Conservation (phyloP, 2,113 vertebrate species). For the Paralichthys olivaceus region DNA sequence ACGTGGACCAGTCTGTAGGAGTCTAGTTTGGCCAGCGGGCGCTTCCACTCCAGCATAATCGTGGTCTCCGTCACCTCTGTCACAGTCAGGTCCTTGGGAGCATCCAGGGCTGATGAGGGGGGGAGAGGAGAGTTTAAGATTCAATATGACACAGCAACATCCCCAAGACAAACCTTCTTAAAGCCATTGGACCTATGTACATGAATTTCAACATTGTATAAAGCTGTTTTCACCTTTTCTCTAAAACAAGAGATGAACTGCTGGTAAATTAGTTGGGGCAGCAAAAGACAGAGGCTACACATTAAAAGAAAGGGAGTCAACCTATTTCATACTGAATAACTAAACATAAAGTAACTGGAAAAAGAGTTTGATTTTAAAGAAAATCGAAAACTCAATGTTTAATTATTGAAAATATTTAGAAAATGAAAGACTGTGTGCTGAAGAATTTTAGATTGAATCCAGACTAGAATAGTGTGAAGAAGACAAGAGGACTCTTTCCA, state of each 20-base stretch:
- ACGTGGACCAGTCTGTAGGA: conserved; percentile 85
- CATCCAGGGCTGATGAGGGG: conserved; percentile 86
- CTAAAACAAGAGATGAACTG: too few species aligned
- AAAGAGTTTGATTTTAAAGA: too few species aligned
- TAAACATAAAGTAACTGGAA: too few species aligned
- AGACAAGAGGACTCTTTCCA: not conserved
- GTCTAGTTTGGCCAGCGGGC: conserved; percentile 90
- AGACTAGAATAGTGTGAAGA: not conserved
- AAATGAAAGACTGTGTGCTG: not conserved
- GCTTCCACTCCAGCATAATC: conserved; percentile 87
- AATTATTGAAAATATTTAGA: too few species aligned
- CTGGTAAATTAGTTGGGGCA: too few species aligned
- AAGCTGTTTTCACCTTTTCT: too few species aligned
- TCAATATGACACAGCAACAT: not conserved
- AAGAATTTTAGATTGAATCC: not conserved
- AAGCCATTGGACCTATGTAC: too few species aligned
- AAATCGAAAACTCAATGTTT: too few species aligned
- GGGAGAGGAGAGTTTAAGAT: not conserved
- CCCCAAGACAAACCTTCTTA: not conserved
- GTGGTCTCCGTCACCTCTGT: conserved; percentile 86
- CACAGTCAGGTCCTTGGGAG: conserved; percentile 89
- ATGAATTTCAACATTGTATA: too few species aligned
- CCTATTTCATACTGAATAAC: too few species aligned
- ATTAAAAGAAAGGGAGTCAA: too few species aligned
- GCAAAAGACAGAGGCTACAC: too few species aligned